Base-by-base conservation (phyloP, 2,797 vertebrate species). In the Balearica regulorum region DNA sequence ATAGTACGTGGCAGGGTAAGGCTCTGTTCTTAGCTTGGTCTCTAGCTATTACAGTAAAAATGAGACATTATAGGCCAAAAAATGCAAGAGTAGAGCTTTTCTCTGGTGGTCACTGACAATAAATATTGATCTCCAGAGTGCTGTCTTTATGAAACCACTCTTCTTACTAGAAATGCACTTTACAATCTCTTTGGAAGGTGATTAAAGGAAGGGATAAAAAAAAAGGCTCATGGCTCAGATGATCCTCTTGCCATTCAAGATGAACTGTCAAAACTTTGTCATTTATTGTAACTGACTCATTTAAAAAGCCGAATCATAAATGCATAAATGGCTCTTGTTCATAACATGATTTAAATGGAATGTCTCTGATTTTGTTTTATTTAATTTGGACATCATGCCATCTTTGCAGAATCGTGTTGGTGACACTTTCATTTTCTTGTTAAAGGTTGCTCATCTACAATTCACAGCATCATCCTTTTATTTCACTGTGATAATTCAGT, bases 251-350 rank as follows among this genome's bases (percentile, higher is more conserved):
- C 51, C 60, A 58, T 92, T 93, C 64, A 91, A 73, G 60, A 87
- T 41, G 33, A 83, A 61, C 35, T 89, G 88, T 90, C 86, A 89
- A 87, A 96, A 95, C 60, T 20, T 64, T 90, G 83, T 80, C 55
- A 61, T 77, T 87, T 95, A 48, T 93, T 91, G 68, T 73, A 87
- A 92, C 71, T 85, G 92, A 78, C 64, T 94, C 61, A 87, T 93
- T 85, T 24, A 75, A 91, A 89, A 94, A 84, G 62, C 64, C 13
- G 21, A 85, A 69, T 95, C 75, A 83, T 61, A 94, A 83, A 84
- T 65, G 29, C 55, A 66, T 60, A 92, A 92, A 81, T 75, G 43
- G 9, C 20, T 86, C 10, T 76, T 4, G 6, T 90, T 91, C 61
- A 39, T 75, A 90, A 44, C 13, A 19, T 48, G 39, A 51, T 72